Evolutionary conservation across 2,113 vertebrate species (phyloP).

Genomic region (Isurus oxyrinchus): DNA sequence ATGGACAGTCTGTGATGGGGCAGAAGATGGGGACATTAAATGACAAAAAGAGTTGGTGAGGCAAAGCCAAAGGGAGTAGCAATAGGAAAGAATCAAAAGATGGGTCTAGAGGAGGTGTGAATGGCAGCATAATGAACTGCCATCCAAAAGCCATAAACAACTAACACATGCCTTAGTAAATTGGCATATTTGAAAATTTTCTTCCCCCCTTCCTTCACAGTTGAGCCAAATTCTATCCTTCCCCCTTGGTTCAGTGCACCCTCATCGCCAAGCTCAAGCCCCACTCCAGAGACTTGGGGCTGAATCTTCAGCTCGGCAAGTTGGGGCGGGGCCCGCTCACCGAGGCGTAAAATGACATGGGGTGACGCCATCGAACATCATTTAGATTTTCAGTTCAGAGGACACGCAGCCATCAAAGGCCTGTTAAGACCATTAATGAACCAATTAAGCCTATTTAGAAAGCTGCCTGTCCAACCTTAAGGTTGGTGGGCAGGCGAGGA

Average conservation of each 20-base stretch:
- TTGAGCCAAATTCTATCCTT: neutral
- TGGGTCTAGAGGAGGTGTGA: neutral
- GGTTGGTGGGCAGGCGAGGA: no score
- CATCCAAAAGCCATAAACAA: neutral
- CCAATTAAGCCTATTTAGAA: no score
- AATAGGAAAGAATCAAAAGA: neutral
- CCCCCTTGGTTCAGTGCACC: neutral
- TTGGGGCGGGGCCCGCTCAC: no score
- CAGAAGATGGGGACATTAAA: no score
- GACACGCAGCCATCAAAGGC: no score
- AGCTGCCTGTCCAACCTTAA: no score
- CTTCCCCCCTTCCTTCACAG: neutral
- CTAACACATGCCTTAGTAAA: neutral
- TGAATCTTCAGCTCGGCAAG: no score
- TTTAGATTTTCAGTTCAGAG: no score
- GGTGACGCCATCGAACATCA: no score
- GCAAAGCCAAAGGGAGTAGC: no score
- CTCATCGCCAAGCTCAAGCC: neutral
- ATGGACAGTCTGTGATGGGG: neutral
- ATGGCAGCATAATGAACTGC: neutral
- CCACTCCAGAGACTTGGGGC: neutral
- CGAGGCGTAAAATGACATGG: no score
- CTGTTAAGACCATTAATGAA: no score
- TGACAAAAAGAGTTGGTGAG: neutral
- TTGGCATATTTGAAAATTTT: neutral